A percentile compares a stretch with the other conserved stretches of the same genome.
Conservation (phyloP, 1,140 invertebrate genomes). For the Pogonomyrmex barbatus region DNA sequence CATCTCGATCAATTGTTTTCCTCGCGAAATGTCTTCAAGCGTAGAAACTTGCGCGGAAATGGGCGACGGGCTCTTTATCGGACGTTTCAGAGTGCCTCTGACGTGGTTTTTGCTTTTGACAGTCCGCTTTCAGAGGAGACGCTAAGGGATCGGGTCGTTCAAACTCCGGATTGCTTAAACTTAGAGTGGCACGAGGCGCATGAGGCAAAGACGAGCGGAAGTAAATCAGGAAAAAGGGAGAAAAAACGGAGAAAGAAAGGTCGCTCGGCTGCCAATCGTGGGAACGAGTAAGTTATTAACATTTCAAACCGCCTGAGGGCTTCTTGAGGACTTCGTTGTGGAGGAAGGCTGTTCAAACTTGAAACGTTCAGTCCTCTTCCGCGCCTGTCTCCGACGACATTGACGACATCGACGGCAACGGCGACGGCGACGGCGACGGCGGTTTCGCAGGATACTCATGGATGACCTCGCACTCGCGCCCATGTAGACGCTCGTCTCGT, state of each 20-base stretch:
- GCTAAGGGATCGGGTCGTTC: conserved; percentile 37
- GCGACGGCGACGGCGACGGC: background rate
- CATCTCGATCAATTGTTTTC: conserved; percentile 50
- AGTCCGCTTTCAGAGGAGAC: background rate
- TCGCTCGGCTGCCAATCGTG: background rate
- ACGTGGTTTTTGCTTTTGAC: conserved; percentile 54
- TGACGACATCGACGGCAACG: background rate
- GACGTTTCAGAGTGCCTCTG: background rate
- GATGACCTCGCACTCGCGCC: conserved; percentile 29
- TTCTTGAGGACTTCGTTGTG: background rate
- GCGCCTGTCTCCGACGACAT: background rate
- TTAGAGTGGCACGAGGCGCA: background rate
- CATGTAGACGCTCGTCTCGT: conserved; percentile 66
- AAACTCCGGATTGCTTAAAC: conserved; percentile 50
- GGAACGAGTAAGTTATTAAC: conserved; percentile 41
- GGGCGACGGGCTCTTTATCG: background rate
- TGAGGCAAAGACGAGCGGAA: background rate
- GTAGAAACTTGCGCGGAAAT: conserved; percentile 10
- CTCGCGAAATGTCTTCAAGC: background rate
- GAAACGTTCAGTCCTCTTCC: conserved; percentile 41
- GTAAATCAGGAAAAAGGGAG: conserved; percentile 10
- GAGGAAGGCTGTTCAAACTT: conserved; percentile 52
- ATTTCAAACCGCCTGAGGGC: conserved; percentile 9
- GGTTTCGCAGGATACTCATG: conserved; percentile 56
- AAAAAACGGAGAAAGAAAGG: background rate